A percentile compares a stretch with the other conserved stretches of the same genome.
Conservation (phyloP, 64 coral and sea anemone genomes). For the Astreopora myriophthalma region DNA sequence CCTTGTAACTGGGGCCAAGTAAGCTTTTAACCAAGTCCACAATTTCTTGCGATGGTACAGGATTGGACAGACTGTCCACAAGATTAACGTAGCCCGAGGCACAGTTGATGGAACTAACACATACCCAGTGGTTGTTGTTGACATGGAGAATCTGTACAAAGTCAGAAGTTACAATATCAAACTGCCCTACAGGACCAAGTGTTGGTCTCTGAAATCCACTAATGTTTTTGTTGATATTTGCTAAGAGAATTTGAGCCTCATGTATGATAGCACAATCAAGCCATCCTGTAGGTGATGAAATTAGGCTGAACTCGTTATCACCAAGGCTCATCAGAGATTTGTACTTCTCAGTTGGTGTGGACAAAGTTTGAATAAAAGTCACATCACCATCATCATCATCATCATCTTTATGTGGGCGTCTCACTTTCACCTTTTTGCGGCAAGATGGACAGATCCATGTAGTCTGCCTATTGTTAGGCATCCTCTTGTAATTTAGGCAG, state of each 20-base stretch:
- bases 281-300: background rate
- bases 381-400: background rate
- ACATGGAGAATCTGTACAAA: constrained; percentile 2
- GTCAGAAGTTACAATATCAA: constrained; percentile 12
- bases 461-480: background rate
- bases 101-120: background rate
- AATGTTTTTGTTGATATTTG: background rate
- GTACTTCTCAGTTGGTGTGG: background rate
- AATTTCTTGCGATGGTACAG: constrained; percentile 6
- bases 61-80: background rate
- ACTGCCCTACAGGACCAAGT: constrained; percentile 15
- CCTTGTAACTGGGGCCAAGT: background rate
- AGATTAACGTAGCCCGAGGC: background rate
- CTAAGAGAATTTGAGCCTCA: background rate
- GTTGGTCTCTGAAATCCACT: constrained; percentile 25
- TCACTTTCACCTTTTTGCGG: background rate
- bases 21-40: background rate
- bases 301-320: background rate
- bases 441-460: background rate
- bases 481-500: background rate
- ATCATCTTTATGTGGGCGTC: background rate
- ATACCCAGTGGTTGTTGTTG: constrained; percentile 4
- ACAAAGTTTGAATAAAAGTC: background rate
- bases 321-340: background rate
- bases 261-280: constrained; percentile 18